phyloP scores from a whole-genome alignment of 2,888 invertebrate species.

The Meghimatium bilineatum region DNA sequence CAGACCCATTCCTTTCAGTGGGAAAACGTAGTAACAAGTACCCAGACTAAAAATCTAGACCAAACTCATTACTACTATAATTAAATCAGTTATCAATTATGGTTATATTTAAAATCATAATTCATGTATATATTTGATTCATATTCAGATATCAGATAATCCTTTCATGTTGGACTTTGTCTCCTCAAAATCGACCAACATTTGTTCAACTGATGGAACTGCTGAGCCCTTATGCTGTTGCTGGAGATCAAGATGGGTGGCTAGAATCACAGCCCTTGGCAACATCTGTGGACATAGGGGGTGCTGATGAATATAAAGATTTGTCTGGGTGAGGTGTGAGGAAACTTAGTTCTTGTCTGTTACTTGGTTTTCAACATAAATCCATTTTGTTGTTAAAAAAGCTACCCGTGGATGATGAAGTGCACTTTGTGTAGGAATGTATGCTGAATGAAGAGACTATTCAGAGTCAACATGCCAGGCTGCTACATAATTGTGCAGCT shows the following conservation, averaged over 20 bases:
- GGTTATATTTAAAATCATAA: not conserved
- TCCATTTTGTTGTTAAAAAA: conserved; percentile 15
- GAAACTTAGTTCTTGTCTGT: not conserved
- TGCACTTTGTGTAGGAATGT: not conserved
- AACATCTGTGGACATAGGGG: conserved; percentile 60
- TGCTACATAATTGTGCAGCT: not conserved
- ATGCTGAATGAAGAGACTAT: not conserved
- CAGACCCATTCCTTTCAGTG: no score
- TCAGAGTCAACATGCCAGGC: not conserved
- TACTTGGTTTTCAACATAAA: conserved; percentile 7
- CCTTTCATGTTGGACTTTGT: conserved; percentile 69
- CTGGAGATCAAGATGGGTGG: conserved; percentile 54
- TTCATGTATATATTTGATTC: conserved; percentile 17
- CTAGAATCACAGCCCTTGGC: conserved; percentile 62
- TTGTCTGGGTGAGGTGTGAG: conserved; percentile 55
- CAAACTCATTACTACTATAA: no score
- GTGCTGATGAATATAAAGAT: conserved; percentile 62
- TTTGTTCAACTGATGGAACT: conserved; percentile 67
- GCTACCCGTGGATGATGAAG: conserved; percentile 8
- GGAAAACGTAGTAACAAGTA: no score
- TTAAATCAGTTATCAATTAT: not conserved
- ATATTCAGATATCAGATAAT: conserved; percentile 67
- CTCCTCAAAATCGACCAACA: conserved; percentile 67
- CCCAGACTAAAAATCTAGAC: no score
- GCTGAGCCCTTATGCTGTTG: conserved; percentile 58